Evolutionary conservation across 2,888 invertebrate genomes (phyloP), one percentile per base, ranked within the genome.

Genomic region (Oxyscelio sp.): DNA sequence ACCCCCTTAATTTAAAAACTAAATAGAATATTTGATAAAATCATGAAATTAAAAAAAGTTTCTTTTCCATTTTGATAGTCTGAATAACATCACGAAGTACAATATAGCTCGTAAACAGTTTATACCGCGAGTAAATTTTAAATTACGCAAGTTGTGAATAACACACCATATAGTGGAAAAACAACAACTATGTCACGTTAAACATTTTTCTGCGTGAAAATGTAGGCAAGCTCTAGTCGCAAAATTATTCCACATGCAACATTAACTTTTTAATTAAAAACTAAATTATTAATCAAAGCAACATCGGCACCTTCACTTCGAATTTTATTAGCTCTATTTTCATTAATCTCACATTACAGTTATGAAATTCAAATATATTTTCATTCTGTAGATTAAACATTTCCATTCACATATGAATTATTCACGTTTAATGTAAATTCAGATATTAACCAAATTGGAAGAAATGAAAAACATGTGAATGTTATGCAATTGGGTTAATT

Each of bases 281-380:
- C 31, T 31, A 5, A 54, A 24, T 54, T 54, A 54, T 15, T 54
- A 11, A 27, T 24, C 24, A 27, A 24, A 21, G 13, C 54, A 54
- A 31, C 21, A 31, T 21, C 31, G n/a, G 3, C 22, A n/a, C 6
- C 27, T 6, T 24, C 27, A 56, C 11, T 19, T 56, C 6, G 31
- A 31, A 31, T 56, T 56, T 56, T 15, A 31, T 56, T 56, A 56
- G 17, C 56, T 34, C 54, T n/a, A 31, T 56, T 15, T 43, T 56
- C 17, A 56, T 56, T 56, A 56, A 34, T n/a, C 34, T 8, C 56
- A 19, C 34, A 56, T 56, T 34, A 56, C 56, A 17, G 56, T 56
- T 34, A 31, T 19, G 19, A 56, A 31, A 56, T 34, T 56, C 19
- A 56, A 34, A 56, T 54, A 27, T 15, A 54, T n/a, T n/a, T 54